Percentiles rank a stretch among this genome's conserved stretches.
These are phyloP conservation scores for Cydia amplana DNA, from an alignment of 1,140 invertebrate species.

Conservation along the genomic window DNA sequence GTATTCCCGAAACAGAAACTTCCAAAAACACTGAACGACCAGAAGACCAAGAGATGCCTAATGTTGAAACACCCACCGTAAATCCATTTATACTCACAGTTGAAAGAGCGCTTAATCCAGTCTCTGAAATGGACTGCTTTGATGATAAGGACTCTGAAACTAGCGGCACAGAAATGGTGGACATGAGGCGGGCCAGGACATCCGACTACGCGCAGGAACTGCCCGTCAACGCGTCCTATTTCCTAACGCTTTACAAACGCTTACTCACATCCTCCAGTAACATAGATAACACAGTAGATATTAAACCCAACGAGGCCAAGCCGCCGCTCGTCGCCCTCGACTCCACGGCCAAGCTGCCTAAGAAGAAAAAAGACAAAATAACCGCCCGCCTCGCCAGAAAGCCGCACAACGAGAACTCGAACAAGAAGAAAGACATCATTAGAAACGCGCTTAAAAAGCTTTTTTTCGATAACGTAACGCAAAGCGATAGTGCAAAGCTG, in stretches of 20 bases:
- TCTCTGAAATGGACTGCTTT: constrained; percentile 10
- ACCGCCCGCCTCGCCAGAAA: constrained; percentile 13
- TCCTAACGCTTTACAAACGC: constrained; percentile 58
- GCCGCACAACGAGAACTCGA: constrained; percentile 33
- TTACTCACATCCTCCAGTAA: constrained; percentile 42
- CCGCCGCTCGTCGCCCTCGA: not conserved
- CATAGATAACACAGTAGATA: constrained; percentile 41
- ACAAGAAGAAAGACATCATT: constrained; percentile 47
- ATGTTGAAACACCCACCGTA: not conserved
- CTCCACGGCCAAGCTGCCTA: constrained; percentile 27
- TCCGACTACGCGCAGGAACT: constrained; percentile 38
- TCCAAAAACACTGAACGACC: not conserved
- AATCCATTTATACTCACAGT: not conserved
- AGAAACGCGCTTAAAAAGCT: constrained; percentile 57
- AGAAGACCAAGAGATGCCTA: not conserved
- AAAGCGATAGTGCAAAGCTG: constrained; percentile 47
- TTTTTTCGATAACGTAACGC: constrained; percentile 52
- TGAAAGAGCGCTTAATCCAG: not conserved
- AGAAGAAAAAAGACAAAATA: constrained; percentile 49
- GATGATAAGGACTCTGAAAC: constrained; percentile 17
- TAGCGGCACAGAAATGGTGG: constrained; percentile 4
- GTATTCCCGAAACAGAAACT: not conserved
- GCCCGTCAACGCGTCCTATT: constrained; percentile 56
- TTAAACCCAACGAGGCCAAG: constrained; percentile 32
- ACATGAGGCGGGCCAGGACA: not conserved